phyloP scores from a whole-genome alignment of 2,113 vertebrate species.

The Thermophis baileyi region DNA sequence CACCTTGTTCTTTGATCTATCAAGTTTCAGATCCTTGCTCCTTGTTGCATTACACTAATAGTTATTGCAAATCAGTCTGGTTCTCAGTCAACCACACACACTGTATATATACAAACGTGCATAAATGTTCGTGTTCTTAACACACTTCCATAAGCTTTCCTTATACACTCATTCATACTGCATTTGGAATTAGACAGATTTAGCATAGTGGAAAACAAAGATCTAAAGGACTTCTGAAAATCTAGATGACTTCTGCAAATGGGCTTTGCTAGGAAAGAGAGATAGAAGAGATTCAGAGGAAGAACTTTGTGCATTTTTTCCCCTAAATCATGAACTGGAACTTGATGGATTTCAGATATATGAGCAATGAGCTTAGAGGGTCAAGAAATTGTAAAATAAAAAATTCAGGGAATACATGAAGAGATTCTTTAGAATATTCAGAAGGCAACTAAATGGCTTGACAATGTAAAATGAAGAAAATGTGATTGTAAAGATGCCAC shows the following conservation, averaged over 20 bases:
- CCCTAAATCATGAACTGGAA: neutral
- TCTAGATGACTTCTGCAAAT: neutral
- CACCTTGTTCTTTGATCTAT: neutral
- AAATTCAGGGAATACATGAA: neutral
- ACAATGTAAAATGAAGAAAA: neutral
- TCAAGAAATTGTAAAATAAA: neutral
- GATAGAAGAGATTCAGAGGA: neutral
- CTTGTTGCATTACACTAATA: neutral
- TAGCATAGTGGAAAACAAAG: neutral
- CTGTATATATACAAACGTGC: neutral
- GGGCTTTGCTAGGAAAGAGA: neutral
- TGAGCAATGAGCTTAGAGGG: neutral
- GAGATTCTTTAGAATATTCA: neutral
- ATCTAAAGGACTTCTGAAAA: neutral
- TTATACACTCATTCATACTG: neutral
- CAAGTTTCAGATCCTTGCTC: neutral
- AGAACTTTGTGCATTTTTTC: neutral
- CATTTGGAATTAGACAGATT: neutral
- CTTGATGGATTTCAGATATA: neutral
- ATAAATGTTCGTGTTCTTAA: neutral
- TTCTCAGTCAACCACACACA: neutral
- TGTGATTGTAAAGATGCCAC: neutral
- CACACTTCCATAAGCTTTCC: neutral
- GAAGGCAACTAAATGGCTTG: neutral
- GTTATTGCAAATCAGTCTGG: neutral